These are phyloP conservation scores for Adoxophyes honmai DNA, from an alignment of 1,140 invertebrate species.

Conservation along the genomic window DNA sequence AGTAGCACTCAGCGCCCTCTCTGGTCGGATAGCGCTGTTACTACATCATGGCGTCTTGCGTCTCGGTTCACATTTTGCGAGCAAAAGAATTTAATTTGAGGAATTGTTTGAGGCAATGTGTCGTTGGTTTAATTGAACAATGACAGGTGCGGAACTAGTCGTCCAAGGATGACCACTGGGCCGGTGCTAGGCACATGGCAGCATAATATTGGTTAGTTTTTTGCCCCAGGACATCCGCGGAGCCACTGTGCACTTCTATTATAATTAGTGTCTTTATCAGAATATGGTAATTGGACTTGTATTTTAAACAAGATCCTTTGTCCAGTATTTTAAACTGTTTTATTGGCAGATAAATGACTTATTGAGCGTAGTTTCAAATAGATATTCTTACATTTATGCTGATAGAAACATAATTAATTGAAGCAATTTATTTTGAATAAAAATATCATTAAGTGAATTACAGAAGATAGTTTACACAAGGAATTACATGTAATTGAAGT, in stretches of 20 bases:
- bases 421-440: too few relatives aligned
- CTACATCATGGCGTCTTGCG: not conserved
- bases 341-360: slow-evolving; percentile 2
- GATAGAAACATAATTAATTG: too few relatives aligned
- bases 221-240: slow-evolving; percentile 34
- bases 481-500: too few relatives aligned
- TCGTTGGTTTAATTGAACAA: slow-evolving; percentile 60
- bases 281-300: slow-evolving; percentile 43
- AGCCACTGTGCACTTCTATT: slow-evolving; percentile 41
- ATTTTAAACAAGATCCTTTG: slow-evolving; percentile 30
- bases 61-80: not conserved
- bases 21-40: slow-evolving; percentile 41
- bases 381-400: too few relatives aligned
- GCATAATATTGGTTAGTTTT: slow-evolving; percentile 46
- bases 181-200: slow-evolving; percentile 48
- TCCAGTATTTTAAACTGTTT: slow-evolving; percentile 11
- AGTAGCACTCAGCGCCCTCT: slow-evolving; percentile 52
- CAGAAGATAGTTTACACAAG: too few relatives aligned
- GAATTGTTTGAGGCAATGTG: slow-evolving; percentile 60
- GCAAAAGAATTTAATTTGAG: slow-evolving; percentile 38
- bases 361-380: not conserved
- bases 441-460: too few relatives aligned
- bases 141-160: slow-evolving; percentile 58
- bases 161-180: slow-evolving; percentile 61
- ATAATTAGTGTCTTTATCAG: slow-evolving; percentile 56